Conservation (phyloP, 2,797 vertebrate species). For the Crenuchus spilurus region DNA sequence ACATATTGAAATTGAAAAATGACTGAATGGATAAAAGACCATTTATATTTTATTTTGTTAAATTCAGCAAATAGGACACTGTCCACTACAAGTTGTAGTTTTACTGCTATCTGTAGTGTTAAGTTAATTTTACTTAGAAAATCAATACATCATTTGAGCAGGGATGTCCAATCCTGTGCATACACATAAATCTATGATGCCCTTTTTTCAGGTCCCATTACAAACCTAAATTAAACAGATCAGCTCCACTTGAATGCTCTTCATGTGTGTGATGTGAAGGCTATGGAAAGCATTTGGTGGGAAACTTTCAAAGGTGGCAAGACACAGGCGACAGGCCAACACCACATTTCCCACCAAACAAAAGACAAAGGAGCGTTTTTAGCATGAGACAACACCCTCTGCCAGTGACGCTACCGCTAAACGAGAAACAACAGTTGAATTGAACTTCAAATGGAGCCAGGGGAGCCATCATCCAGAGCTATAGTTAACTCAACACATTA, state of each 20-base stretch:
- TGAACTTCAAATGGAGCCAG: slow-evolving; percentile 22
- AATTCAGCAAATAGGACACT: too few species aligned
- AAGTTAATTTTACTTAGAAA: too few species aligned
- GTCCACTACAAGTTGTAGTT: too few species aligned
- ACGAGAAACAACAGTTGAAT: slow-evolving; percentile 35
- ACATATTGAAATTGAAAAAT: too few species aligned
- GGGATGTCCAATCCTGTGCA: too few species aligned
- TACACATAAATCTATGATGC: too few species aligned
- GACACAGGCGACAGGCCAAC: slow-evolving; percentile 32
- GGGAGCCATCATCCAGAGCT: slow-evolving; percentile 26
- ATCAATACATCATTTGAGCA: too few species aligned
- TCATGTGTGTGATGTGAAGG: background rate
- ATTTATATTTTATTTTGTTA: too few species aligned
- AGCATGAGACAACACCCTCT: slow-evolving; percentile 38
- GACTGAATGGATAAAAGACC: too few species aligned
- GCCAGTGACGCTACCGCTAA: slow-evolving; percentile 22
- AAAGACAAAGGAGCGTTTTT: slow-evolving; percentile 53
- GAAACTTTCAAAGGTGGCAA: slow-evolving; percentile 40
- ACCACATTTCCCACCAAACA: slow-evolving; percentile 41
- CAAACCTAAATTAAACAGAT: background rate
- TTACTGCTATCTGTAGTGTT: too few species aligned
- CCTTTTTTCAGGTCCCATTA: too few species aligned
- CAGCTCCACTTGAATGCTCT: slow-evolving; percentile 6
- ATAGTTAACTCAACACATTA: slow-evolving; percentile 35
- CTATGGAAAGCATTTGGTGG: slow-evolving; percentile 46